These are phyloP conservation scores for Acanthurus lineatus DNA, from an alignment of 2,797 vertebrate species.

Conservation along the genomic window DNA sequence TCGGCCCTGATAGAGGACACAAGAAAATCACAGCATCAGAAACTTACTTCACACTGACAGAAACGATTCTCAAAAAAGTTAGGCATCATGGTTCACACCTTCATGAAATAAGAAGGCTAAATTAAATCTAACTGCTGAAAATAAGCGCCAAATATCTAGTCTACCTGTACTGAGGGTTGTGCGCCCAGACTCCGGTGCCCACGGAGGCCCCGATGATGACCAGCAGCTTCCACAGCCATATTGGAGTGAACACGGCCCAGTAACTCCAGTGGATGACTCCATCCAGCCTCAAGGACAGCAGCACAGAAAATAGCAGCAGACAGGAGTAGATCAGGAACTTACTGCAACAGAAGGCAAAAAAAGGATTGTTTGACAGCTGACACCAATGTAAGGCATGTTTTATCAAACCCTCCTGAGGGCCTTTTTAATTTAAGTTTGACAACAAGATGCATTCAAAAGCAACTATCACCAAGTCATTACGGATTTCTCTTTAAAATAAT, in stretches of 20 bases:
- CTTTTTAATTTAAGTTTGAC: background rate
- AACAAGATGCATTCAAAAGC: no score
- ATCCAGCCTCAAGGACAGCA: conserved; percentile 94
- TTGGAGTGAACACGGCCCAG: conserved; percentile 97
- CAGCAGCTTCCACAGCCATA: conserved; percentile 99
- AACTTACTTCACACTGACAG: background rate
- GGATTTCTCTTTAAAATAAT: no score
- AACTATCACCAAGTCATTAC: no score
- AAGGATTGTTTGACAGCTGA: background rate
- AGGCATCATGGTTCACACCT: no score
- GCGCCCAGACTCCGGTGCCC: conserved; percentile 97
- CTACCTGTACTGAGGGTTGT: conserved; percentile 98
- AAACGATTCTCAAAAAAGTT: no score
- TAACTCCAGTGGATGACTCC: conserved; percentile 97
- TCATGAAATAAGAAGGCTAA: background rate
- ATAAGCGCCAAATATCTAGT: background rate
- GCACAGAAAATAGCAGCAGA: conserved; percentile 96
- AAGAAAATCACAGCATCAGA: background rate
- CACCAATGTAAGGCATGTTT: background rate
- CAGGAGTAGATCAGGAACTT: conserved; percentile 99
- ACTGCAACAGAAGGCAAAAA: conserved; percentile 74
- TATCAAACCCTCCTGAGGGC: no score
- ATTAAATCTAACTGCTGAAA: background rate
- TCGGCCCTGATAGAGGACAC: conserved; percentile 88
- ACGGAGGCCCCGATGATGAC: conserved; percentile 96